Base-by-base conservation (phyloP, 2,888 invertebrate species). In the Lasius fuliginosus region DNA sequence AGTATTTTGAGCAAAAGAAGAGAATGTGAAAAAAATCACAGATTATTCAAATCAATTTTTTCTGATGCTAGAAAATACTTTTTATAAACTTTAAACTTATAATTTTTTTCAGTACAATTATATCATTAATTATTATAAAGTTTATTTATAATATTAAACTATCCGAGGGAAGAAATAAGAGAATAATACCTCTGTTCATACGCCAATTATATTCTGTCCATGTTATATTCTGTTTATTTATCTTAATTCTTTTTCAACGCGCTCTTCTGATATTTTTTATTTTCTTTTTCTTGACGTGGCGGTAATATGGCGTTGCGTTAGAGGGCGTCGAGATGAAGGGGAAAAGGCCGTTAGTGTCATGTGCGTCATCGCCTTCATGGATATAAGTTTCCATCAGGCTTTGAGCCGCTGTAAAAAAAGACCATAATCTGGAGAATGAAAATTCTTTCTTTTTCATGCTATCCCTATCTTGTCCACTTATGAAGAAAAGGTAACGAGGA, bases 271-370 rank as follows among this genome's bases (percentile, higher is more conserved):
- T 68, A 73, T 79, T 71, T 71, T 81, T 81, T 46, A 46, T 73
- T 73, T 81, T 60, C 40, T 60, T 79, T 46, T n/a, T 46, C 46
- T 33, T 49, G 73, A 73, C 73, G 46, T 46, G 46, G 27, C 73
- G 33, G 58, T 81, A 81, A 73, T 73, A 33, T 36, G 36, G 4
- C 58, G 77, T 77, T 40, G 40, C 69, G 53, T 77, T 77, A 46
- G 23, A 79, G 27, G 36, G 49, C 62, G 79, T 67, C 49, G 68
- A 67, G 79, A 69, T 69, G 62, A 79, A 60, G 71, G 53, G 42
- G 23, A 73, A 65, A 58, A 71, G 83, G 82, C 87, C 81, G 87
- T 87, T 87, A 87, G 77, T 62, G 75, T 81, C 87, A 87, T 81
- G 85, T 83, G 87, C 82, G 82, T 75, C 87, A 67, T 69, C 71